These are phyloP conservation scores for Bos javanicus DNA, from an alignment of 2,113 vertebrate species.

Conservation along the genomic window DNA sequence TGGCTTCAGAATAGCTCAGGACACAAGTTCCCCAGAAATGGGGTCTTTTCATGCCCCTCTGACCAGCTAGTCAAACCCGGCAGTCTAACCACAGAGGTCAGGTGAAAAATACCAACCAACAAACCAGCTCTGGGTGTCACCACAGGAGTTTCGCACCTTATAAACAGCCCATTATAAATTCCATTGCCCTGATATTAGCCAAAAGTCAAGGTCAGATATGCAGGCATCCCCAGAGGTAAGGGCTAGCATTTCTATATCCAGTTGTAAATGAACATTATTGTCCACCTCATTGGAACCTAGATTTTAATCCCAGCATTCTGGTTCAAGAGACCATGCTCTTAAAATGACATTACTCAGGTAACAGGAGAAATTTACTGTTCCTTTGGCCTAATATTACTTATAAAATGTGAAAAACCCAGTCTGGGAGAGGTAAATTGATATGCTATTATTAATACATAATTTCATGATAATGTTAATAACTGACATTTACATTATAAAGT, in stretches of 20 bases:
- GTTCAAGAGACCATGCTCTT: background rate
- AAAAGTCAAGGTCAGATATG: background rate
- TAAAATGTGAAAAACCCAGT: background rate
- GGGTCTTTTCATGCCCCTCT: background rate
- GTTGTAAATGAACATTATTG: background rate
- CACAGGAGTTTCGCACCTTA: background rate
- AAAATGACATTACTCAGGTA: background rate
- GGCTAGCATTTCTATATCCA: background rate
- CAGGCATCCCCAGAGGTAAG: background rate
- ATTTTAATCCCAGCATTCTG: background rate
- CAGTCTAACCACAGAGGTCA: background rate
- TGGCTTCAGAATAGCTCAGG: background rate
- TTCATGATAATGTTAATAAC: background rate
- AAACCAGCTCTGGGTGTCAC: background rate
- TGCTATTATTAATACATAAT: background rate
- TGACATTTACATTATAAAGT: background rate
- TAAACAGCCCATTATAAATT: background rate
- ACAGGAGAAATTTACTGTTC: background rate
- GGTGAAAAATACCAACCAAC: background rate
- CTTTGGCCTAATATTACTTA: background rate
- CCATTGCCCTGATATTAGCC: background rate
- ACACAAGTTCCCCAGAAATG: background rate
- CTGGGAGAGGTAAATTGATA: background rate
- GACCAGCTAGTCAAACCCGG: background rate
- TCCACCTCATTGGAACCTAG: background rate